Conservation (phyloP, 2,888 invertebrate species). For the Stenichneumon culpator region DNA sequence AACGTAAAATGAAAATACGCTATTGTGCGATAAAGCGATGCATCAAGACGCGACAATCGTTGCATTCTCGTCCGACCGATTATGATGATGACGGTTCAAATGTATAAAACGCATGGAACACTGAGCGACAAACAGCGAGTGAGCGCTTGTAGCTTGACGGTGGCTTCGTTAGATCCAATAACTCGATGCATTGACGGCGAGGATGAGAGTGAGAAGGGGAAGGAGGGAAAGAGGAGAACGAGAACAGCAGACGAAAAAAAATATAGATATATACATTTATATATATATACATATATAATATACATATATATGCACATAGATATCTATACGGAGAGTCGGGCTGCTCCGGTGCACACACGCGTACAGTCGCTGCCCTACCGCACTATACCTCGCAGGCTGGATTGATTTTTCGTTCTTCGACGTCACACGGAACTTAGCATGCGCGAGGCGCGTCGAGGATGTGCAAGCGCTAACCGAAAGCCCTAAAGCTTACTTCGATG, state of each 20-base stretch:
- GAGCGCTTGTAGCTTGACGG: slow-evolving; percentile 44
- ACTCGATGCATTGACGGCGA: slow-evolving; percentile 62
- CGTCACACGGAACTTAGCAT: slow-evolving; percentile 77
- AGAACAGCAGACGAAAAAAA: not conserved
- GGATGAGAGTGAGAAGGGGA: slow-evolving; percentile 35
- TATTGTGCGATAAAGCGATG: not conserved
- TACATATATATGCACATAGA: not conserved
- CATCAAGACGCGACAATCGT: not conserved
- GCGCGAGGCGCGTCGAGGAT: slow-evolving; percentile 73
- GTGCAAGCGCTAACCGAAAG: slow-evolving; percentile 56
- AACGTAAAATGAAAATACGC: not conserved
- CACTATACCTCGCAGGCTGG: slow-evolving; percentile 75
- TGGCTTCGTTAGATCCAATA: slow-evolving; percentile 63
- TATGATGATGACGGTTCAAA: slow-evolving; percentile 33
- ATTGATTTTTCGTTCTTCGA: slow-evolving; percentile 81
- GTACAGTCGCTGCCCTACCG: slow-evolving; percentile 70
- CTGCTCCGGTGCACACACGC: slow-evolving; percentile 55
- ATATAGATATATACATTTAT: not conserved
- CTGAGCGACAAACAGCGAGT: slow-evolving; percentile 40
- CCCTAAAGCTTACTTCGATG: slow-evolving; percentile 47
- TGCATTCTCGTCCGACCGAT: not conserved
- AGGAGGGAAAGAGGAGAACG: slow-evolving; percentile 11
- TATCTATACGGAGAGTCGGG: slow-evolving; percentile 27
- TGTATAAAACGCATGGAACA: slow-evolving; percentile 22
- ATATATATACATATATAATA: too few species aligned